Base-by-base conservation (phyloP, 2,797 vertebrate genomes). In the Craterocephalus amniculus region DNA sequence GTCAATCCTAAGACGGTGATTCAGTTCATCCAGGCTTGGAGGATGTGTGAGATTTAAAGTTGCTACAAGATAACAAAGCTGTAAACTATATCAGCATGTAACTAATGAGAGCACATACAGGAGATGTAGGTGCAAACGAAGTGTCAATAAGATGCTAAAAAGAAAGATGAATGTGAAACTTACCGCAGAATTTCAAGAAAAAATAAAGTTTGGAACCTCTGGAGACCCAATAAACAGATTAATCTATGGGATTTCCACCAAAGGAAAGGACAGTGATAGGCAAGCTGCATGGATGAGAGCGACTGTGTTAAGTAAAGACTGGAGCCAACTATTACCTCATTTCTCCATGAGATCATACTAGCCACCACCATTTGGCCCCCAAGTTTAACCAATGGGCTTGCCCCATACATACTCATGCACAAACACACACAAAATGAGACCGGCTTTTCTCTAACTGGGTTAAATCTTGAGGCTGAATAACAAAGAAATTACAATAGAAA, bases 321-420 rank as follows among this genome's bases (percentile, higher is more conserved):
- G 63, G 48, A 75, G 66, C 71, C 57, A 70, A 78, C 55, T 3
- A 72, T 86, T 84, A 83, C 80, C 78, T 79, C 31, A 84, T 81
- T 81, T 84, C 71, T 84, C 79, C 80, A 91, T 90, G 88, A 88
- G 72, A 67, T 92, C 82, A 92, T 72, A 38, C 2, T 31, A 81
- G 67, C 74, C 77, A 81, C 85, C 84, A 87, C 77, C 79, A 77
- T 65, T 56, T 14, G 77, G 72, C 32, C 77, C 79, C 80, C 56
- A 85, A 70, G 48, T 79, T 79, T 71, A 77, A 78, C 67, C 36
- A 26, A 32, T 10, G 27, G 48, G 43, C 59, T 62, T 62, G 65
- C 67, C 75, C 51, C 29, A 26, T 34, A 48, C 51, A 49, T 43
- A 69, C 49, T 70, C 1, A 36, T 36, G 59, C 31, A 59, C 61